phyloP scores from a whole-genome alignment of 2,888 invertebrate genomes.

The Drosophila parthenogenetica region DNA sequence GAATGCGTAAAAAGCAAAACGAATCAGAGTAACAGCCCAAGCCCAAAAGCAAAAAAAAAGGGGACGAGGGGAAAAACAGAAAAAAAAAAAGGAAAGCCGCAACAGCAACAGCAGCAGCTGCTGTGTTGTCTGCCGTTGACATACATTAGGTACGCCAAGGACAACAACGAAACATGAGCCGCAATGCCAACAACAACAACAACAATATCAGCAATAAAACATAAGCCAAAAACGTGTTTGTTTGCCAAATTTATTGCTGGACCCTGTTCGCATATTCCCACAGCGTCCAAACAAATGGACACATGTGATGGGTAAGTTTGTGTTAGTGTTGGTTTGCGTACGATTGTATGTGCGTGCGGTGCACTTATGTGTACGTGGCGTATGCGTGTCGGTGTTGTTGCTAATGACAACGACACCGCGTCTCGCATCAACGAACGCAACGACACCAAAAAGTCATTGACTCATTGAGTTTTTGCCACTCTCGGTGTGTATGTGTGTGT shows the following conservation, averaged over 20 bases:
- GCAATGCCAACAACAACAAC: conserved; percentile 48
- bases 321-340: background rate
- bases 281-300: conserved; percentile 46
- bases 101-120: conserved; percentile 36
- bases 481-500: conserved; percentile 21
- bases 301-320: conserved; percentile 18
- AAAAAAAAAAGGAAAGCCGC: conserved; percentile 50
- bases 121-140: conserved; percentile 60
- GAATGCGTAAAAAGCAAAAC: conserved; percentile 72
- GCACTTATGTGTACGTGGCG: conserved; percentile 20
- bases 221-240: conserved; percentile 79
- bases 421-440: conserved; percentile 69
- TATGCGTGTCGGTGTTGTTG: conserved; percentile 71
- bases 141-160: conserved; percentile 75
- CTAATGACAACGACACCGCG: conserved; percentile 77
- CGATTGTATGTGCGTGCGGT: conserved; percentile 9
- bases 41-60: conserved; percentile 29
- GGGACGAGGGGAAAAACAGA: conserved; percentile 18
- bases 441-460: conserved; percentile 78
- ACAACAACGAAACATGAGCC: conserved; percentile 62
- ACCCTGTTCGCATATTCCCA: conserved; percentile 59
- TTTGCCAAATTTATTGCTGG: conserved; percentile 76
- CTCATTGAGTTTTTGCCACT: conserved; percentile 67
- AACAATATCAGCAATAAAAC: conserved; percentile 70
- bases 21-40: conserved; percentile 42